Evolutionary conservation across 2,113 vertebrate genomes (phyloP), one percentile per base, ranked within the genome.

Genomic region (zebrafish (Danio rerio)): DNA sequence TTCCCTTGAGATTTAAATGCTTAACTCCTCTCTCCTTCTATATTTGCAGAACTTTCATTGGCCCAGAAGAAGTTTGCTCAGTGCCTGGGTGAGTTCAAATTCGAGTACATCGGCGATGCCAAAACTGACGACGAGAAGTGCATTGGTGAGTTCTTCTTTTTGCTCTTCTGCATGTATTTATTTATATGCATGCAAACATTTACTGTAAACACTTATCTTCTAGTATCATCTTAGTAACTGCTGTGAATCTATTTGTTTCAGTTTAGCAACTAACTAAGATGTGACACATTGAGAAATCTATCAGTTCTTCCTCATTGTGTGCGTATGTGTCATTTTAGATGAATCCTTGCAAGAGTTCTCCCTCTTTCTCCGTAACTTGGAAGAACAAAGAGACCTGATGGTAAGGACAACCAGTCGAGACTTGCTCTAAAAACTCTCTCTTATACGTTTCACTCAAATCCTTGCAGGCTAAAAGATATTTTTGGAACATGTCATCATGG

Each of bases 331-430:
- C 7, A 7, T 55, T 95, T 43, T 90, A 99, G 98, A 99, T 93
- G 97, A 97, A 6, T 99, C 98, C 15, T 93, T 99, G 81, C 95
- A 95, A 7, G 97, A 99, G 83, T 99, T 99, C 86, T 97, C 98
- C 50, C 92, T 93, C 86, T 99, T 99, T 81, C 90, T 99, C 84
- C 96, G 91, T 92, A 97, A 96, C 81, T 91, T 99, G 62, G 98
- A 99, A 92, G 98, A 99, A 20, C 97, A 99, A 93, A 96, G 97
- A 90, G 97, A 99, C 89, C 93, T 99, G 77, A 95, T 99, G 97
- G 98, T 99, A 89, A 96, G 96, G 90, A 65, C 58, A 65, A 79
- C 81, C 63, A 72, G 80, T 89, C 18, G 61, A 74, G 82, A 87
- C 89, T 76, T 88, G 88, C 61, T 59, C 58, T 40, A 40, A 50